phyloP scores from a whole-genome alignment of 2,797 vertebrate genomes.

The Argya squamiceps region DNA sequence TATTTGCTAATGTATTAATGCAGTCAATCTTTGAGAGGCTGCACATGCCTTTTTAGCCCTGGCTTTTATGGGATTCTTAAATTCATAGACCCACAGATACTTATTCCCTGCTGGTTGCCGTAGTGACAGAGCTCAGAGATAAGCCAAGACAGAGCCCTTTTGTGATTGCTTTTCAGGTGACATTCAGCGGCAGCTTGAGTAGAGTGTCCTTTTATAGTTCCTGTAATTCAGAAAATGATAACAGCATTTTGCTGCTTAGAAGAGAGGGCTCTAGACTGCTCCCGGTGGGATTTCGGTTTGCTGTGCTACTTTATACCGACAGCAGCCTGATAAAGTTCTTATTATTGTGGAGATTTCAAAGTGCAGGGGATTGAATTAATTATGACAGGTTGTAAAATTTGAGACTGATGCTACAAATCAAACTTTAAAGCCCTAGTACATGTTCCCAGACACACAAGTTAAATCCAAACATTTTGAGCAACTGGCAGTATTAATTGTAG shows the following conservation, averaged over 20 bases:
- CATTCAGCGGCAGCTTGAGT: slow-evolving; percentile 88
- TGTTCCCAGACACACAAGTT: slow-evolving; percentile 54
- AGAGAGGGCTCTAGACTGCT: slow-evolving; percentile 82
- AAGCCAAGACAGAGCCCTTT: slow-evolving; percentile 90
- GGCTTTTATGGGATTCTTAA: slow-evolving; percentile 96
- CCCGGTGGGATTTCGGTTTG: slow-evolving; percentile 80
- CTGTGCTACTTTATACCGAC: slow-evolving; percentile 78
- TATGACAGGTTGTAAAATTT: slow-evolving; percentile 76
- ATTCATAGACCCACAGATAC: slow-evolving; percentile 89
- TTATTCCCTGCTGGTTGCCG: slow-evolving; percentile 95
- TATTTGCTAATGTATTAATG: slow-evolving; percentile 99
- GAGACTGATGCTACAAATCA: slow-evolving; percentile 70
- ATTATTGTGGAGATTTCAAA: slow-evolving; percentile 83
- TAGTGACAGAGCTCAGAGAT: slow-evolving; percentile 93
- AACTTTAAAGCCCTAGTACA: slow-evolving; percentile 73
- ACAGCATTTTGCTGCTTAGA: slow-evolving; percentile 84
- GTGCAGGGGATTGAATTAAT: slow-evolving; percentile 80
- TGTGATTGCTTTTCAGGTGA: slow-evolving; percentile 95
- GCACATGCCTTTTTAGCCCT: slow-evolving; percentile 89
- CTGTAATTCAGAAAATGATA: slow-evolving; percentile 89
- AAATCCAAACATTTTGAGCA: slow-evolving; percentile 53
- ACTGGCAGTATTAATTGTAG: slow-evolving; percentile 31
- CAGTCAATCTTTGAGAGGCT: slow-evolving; percentile 91
- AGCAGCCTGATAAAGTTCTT: slow-evolving; percentile 83
- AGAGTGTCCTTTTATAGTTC: slow-evolving; percentile 90